A percentile compares a stretch with the other conserved stretches of the same genome.
Evolutionary conservation across 2,888 invertebrate species (phyloP).

Genomic region (Sphecodes monilicornis): DNA sequence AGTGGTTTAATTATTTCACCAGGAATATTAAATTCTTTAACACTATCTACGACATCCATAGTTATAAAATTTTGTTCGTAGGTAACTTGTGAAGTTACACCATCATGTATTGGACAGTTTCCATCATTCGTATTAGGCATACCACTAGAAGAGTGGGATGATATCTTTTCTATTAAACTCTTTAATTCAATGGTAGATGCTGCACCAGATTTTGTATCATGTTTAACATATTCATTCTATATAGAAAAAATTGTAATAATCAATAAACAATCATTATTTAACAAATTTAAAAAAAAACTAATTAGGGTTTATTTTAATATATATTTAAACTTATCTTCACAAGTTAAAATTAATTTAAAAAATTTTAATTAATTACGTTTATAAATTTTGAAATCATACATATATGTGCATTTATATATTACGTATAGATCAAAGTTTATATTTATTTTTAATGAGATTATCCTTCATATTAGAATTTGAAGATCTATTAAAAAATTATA

Average conservation of each 20-base stretch:
- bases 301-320: not conserved
- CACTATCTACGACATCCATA: slow-evolving; percentile 74
- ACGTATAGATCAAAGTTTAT: not conserved
- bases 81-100: slow-evolving; percentile 57
- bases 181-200: slow-evolving; percentile 73
- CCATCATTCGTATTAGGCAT: slow-evolving; percentile 16
- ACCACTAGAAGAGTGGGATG: slow-evolving; percentile 56
- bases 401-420: not conserved
- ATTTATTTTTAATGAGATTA: not conserved
- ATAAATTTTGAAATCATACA: not conserved
- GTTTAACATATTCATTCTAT: slow-evolving; percentile 29
- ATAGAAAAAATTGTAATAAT: slow-evolving; percentile 28
- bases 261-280: not conserved
- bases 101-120: slow-evolving; percentile 74
- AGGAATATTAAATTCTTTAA: slow-evolving; percentile 75
- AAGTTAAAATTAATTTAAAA: not conserved
- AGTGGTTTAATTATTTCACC: slow-evolving; percentile 73
- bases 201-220: slow-evolving; percentile 26
- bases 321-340: not conserved
- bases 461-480: not conserved
- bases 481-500: not conserved
- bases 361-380: not conserved
- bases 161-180: slow-evolving; percentile 73
- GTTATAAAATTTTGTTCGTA: slow-evolving; percentile 64
- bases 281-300: not conserved